These are phyloP conservation scores for Parthenolecanium corni DNA, from an alignment of 2,888 invertebrate species.

Conservation along the genomic window DNA sequence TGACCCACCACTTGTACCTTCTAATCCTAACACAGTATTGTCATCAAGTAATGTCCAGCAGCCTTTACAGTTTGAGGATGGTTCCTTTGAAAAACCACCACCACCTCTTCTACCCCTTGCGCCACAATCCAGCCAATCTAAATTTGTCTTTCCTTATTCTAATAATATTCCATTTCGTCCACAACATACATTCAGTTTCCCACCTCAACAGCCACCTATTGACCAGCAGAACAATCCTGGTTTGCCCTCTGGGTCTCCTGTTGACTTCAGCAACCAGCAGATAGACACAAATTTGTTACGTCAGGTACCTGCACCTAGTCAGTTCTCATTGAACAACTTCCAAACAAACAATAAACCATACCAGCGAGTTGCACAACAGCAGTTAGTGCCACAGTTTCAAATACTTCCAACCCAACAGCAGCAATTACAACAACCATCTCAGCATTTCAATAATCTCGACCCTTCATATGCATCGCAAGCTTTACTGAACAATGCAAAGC, in stretches of 20 bases:
- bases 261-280: constrained; percentile 40
- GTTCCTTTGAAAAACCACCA: constrained; percentile 29
- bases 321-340: constrained; percentile 36
- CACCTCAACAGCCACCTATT: constrained; percentile 39
- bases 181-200: constrained; percentile 36
- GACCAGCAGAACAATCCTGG: too few relatives aligned
- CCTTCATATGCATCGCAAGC: not conserved
- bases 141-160: constrained; percentile 33
- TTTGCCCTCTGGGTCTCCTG: too few relatives aligned
- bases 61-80: constrained; percentile 18
- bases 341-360: constrained; percentile 4
- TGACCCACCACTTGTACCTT: too few relatives aligned
- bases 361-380: constrained; percentile 14
- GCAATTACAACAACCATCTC: constrained; percentile 29
- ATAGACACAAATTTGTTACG: constrained; percentile 32
- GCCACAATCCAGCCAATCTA: constrained; percentile 35
- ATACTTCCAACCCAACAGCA: constrained; percentile 28
- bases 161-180: constrained; percentile 31
- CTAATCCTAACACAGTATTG: too few relatives aligned
- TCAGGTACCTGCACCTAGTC: not conserved
- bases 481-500: not conserved
- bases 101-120: constrained; percentile 37
- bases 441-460: constrained; percentile 3
- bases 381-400: constrained; percentile 1
- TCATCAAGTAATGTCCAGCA: not conserved